These are phyloP conservation scores for Pedetes capensis DNA, from an alignment of 2,113 vertebrate genomes.

Conservation along the genomic window DNA sequence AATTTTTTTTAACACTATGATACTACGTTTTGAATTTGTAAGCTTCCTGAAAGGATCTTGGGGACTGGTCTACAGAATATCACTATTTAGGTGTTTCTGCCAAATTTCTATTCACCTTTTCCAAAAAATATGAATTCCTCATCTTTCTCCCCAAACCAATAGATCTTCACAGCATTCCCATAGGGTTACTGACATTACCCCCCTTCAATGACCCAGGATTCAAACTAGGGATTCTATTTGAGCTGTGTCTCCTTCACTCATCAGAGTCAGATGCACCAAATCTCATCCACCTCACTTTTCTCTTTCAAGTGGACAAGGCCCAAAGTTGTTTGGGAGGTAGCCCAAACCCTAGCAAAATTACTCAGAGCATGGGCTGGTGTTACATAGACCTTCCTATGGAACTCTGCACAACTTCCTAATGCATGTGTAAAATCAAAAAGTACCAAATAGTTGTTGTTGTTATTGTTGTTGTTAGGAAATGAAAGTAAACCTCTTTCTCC, in stretches of 20 bases:
- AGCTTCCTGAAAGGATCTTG: not conserved
- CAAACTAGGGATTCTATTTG: not conserved
- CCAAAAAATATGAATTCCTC: not conserved
- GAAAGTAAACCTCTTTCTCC: not conserved
- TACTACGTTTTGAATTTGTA: not conserved
- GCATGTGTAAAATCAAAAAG: not conserved
- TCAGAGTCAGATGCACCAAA: not conserved
- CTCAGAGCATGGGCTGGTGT: not conserved
- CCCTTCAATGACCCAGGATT: not conserved
- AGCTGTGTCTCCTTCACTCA: not conserved
- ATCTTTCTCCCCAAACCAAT: not conserved
- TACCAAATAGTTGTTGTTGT: too few relatives aligned
- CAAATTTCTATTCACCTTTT: conserved; percentile 5
- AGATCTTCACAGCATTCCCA: not conserved
- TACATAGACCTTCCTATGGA: not conserved
- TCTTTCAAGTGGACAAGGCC: not conserved
- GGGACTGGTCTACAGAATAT: not conserved
- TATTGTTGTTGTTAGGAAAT: too few relatives aligned
- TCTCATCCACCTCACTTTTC: not conserved
- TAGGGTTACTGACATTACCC: not conserved
- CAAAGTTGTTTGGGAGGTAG: not conserved
- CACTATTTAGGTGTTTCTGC: not conserved
- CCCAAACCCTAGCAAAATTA: not conserved
- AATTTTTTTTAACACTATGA: not conserved
- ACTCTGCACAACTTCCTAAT: not conserved